Percentiles rank a stretch among this genome's conserved stretches.
Evolutionary conservation across 2,888 invertebrate genomes (phyloP).

Genomic region (Peribatodes rhomboidaria): DNA sequence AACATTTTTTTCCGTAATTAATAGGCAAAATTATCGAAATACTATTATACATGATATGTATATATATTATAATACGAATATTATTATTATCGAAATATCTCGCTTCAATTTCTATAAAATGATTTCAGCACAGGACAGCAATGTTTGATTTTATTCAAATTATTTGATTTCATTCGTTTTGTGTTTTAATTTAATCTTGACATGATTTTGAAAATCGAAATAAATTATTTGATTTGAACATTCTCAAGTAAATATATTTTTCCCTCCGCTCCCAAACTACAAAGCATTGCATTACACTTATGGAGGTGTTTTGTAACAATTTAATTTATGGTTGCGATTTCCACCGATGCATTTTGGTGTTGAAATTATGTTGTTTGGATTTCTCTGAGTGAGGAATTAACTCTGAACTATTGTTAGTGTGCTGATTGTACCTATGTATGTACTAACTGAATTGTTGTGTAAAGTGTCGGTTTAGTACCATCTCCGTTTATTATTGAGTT

Average conservation of each 20-base stretch:
- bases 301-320: conserved; percentile 46
- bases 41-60: too few relatives aligned
- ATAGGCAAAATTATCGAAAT: too few relatives aligned
- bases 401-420: conserved; percentile 9
- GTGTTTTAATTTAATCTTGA: too few relatives aligned
- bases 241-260: conserved; percentile 3
- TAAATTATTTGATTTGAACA: too few relatives aligned
- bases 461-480: neutral
- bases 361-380: conserved; percentile 46
- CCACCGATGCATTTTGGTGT: conserved; percentile 44
- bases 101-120: neutral
- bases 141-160: too few relatives aligned
- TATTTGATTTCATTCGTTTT: too few relatives aligned
- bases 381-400: conserved; percentile 35
- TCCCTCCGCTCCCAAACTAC: conserved; percentile 9
- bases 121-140: too few relatives aligned
- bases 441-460: conserved; percentile 7
- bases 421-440: neutral
- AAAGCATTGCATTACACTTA: conserved; percentile 45
- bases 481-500: too few relatives aligned
- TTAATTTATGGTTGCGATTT: conserved; percentile 53
- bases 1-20: too few relatives aligned
- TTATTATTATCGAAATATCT: too few relatives aligned
- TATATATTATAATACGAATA: too few relatives aligned
- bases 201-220: too few relatives aligned